A percentile compares a stretch with the other conserved stretches of the same genome.
These are phyloP conservation scores for Zosterops lateralis DNA, from an alignment of 2,113 vertebrate species.

Conservation along the genomic window DNA sequence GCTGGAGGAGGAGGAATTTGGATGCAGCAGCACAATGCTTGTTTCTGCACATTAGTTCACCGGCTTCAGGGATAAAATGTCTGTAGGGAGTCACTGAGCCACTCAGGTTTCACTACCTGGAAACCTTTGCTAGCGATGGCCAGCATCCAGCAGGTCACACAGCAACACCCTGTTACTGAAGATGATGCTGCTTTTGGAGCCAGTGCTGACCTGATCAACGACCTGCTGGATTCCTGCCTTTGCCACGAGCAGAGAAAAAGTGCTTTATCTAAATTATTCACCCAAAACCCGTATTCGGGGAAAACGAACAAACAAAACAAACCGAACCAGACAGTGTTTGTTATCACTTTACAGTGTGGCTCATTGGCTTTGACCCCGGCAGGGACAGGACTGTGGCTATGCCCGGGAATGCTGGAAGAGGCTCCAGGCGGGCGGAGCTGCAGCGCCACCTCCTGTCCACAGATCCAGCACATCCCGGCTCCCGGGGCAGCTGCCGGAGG, in stretches of 20 bases:
- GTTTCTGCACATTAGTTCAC: neutral
- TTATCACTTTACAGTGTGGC: fast-evolving
- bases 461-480: neutral
- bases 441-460: constrained; percentile 30
- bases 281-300: neutral
- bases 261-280: neutral
- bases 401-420: no score
- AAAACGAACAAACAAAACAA: neutral
- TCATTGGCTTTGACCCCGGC: neutral
- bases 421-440: neutral
- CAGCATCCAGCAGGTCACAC: neutral
- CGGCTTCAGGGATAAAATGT: neutral
- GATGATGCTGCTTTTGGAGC: neutral
- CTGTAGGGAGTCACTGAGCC: neutral
- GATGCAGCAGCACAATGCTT: neutral
- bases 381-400: fast-evolving
- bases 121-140: neutral
- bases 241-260: neutral
- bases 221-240: neutral
- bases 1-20: neutral
- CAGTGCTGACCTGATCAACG: neutral
- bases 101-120: neutral
- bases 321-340: fast-evolving
- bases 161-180: neutral
- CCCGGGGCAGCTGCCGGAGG: fast-evolving